Evolutionary conservation across 2,797 vertebrate genomes (phyloP).

Genomic region (Leptoclinus maculatus): DNA sequence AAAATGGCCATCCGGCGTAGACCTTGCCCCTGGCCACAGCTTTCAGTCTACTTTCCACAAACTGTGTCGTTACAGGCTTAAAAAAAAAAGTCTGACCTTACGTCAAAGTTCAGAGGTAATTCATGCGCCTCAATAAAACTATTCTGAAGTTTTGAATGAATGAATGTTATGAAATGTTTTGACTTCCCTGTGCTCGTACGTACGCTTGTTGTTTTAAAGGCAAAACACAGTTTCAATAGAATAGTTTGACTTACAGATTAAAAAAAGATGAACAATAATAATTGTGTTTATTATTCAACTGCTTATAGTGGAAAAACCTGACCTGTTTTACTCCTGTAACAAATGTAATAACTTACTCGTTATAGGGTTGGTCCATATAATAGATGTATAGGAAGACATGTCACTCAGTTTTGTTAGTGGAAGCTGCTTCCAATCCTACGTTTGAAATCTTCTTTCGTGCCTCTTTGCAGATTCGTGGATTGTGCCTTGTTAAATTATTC

Average conservation of each 20-base stretch:
- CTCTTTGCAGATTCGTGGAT: constrained; percentile 11
- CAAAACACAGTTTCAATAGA: neutral
- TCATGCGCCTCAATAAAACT: constrained; percentile 1
- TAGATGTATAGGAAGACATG: neutral
- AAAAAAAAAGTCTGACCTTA: neutral
- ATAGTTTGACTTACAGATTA: neutral
- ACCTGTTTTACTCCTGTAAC: neutral
- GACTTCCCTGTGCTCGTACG: neutral
- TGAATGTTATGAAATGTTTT: constrained; percentile 14
- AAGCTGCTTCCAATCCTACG: neutral
- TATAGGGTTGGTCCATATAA: neutral
- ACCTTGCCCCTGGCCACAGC: constrained; percentile 3
- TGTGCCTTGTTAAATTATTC: neutral
- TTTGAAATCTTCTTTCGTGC: constrained; percentile 8
- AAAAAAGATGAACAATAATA: neutral
- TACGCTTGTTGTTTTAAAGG: neutral
- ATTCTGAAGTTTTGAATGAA: neutral
- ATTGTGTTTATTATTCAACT: neutral
- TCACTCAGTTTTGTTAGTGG: neutral
- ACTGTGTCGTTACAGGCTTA: constrained; percentile 10
- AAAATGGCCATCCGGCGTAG: neutral
- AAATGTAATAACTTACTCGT: neutral
- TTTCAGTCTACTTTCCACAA: constrained; percentile 3
- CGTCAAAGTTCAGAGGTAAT: neutral
- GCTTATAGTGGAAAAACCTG: neutral